A percentile compares a stretch with the other conserved stretches of the same genome.
Conservation (phyloP, 37 sponge, comb jelly and placozoan genomes). For the Ephydatia muelleri region DNA sequence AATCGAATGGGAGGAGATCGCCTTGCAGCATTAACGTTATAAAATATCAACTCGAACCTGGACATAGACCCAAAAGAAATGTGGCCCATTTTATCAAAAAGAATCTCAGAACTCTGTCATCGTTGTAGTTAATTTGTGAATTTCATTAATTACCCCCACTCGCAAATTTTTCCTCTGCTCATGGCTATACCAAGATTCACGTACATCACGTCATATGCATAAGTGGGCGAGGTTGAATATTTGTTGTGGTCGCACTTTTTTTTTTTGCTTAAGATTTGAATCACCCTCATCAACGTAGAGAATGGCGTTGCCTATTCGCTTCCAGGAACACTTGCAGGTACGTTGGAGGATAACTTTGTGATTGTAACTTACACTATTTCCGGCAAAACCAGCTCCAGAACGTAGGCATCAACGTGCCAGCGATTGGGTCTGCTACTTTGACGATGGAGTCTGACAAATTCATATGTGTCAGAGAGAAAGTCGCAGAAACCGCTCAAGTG, state of each 20-base stretch:
- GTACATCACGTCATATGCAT: too few species aligned
- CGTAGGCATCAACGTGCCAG: slow-evolving; percentile 95
- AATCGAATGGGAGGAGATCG: too few species aligned
- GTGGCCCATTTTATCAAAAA: too few species aligned
- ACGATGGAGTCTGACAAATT: slow-evolving; percentile 99
- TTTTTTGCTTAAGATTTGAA: neutral
- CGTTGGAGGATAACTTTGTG: neutral
- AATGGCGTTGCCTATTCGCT: slow-evolving; percentile 81
- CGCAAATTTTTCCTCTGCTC: too few species aligned
- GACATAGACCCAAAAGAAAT: too few species aligned
- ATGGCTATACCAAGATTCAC: too few species aligned
- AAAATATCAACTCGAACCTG: too few species aligned
- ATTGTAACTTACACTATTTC: neutral
- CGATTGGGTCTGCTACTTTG: slow-evolving; percentile 95
- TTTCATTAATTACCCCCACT: too few species aligned
- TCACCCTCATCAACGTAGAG: neutral
- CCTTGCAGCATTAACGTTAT: too few species aligned
- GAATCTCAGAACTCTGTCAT: too few species aligned
- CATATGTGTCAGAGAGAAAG: slow-evolving; percentile 98
- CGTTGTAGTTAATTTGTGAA: too few species aligned
- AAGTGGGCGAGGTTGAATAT: neutral
- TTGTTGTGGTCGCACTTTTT: neutral
- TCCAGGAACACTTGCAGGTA: slow-evolving; percentile 99
- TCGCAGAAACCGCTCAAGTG: slow-evolving; percentile 95
- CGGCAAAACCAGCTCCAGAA: slow-evolving; percentile 80